Base-by-base conservation (phyloP, 2,797 vertebrate genomes). In the Halcyon badia region DNA sequence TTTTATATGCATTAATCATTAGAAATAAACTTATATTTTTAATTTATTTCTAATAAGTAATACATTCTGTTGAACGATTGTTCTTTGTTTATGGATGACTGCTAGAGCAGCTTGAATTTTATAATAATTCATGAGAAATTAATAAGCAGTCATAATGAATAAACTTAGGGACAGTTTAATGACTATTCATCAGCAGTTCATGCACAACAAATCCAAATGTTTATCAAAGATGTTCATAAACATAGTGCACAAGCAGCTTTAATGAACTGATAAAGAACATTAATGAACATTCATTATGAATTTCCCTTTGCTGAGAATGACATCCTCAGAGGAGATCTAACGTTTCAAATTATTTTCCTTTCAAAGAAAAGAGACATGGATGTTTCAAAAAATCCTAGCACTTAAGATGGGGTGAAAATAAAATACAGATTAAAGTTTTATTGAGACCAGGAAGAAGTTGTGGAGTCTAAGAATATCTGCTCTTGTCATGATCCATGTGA, bases 151-250 rank as follows among this genome's bases (percentile, higher is more conserved):
- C 96, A 96, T 95, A 96, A 96, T 96, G 92, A 97, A 97, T 96
- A 97, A 97, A 97, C 79, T 95, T 97, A 85, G 83, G 95, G 96
- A 95, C 92, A 97, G 78, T 97, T 96, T 96, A 97, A 97, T 96
- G 96, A 97, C 95, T 97, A 97, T 97, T 97, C 93, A 96, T 96
- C 90, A 97, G 78, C 72, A 94, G 85, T 84, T 97, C 96, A 97
- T 97, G 96, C 95, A 97, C 87, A 96, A 88, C 94, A 94, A 96
- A 97, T 97, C 94, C 96, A 96, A 97, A 95, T 96, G 96, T 97
- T 97, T 97, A 96, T 97, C 95, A 97, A 95, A 97, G 91, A 97
- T 96, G 94, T 96, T 96, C 91, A 96, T 97, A 94, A 97, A 97
- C 71, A 92, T 80, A 90, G 86, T 77, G 91, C 92, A 94, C 73